Base-by-base conservation (phyloP, 2,888 invertebrate genomes). In the Helicoverpa assulta region DNA sequence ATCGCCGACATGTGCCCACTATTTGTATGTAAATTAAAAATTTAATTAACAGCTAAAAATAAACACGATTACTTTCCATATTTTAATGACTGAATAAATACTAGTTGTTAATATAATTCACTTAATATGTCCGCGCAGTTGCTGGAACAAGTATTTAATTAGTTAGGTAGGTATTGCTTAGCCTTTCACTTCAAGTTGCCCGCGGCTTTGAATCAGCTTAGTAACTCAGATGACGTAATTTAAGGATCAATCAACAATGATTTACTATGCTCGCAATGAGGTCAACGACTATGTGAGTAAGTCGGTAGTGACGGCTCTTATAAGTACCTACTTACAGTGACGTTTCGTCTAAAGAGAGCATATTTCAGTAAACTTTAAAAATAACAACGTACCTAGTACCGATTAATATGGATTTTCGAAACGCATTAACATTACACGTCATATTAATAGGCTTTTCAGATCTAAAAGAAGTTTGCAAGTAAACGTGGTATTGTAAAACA, bases 21-120 rank as follows among this genome's bases (percentile, higher is more conserved):
- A 85, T 87, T 82, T 85, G 86, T 90, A 90, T 89, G 87, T 83
- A 86, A 91, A 91, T 92, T 86, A 85, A 86, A 89, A 88, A 89
- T 82, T 84, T 89, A 91, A 92, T 92, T 91, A 91, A 88, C 90
- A 86, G 72, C 85, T 88, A 84, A 76, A 85, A 85, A 85, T 85
- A 88, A 83, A 88, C 70, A 70, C 33, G 5, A 54, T 67, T 86
- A 86, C 88, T 89, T 86, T 85, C 80, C 80, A 84, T 83, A 82
- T 76, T 72, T 71, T 71, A 81, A 82, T 73, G 60, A 67, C 53
- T 61, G 33, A 7, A 18, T 37, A 47, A 58, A 62, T 62, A 64
- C 56, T 68, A 59, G 76, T 68, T 54, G 51, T 80, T 61, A 57
- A 40, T 60, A 21, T 43, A 59, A 61, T 61, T 62, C 47, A 53